phyloP scores from a whole-genome alignment of 1,140 invertebrate species.

The Steinernema khuongi region DNA sequence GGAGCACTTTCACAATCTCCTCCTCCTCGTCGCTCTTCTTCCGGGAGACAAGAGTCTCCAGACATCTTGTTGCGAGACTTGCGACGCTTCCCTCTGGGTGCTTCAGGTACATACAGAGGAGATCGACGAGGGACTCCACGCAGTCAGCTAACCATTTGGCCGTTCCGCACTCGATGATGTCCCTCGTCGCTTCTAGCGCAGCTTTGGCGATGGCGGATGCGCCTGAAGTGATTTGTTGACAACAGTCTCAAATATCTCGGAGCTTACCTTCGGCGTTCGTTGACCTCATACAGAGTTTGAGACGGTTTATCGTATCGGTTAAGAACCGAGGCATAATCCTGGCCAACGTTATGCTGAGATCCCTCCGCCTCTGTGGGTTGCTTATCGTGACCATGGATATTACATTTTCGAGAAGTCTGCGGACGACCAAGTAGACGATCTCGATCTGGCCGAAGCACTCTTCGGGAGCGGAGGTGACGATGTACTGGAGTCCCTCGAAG shows the following conservation, averaged over 20 bases:
- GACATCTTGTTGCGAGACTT: not conserved
- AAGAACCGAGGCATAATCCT: not conserved
- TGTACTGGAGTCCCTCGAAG: not conserved
- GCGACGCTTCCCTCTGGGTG: not conserved
- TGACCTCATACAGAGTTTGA: not conserved
- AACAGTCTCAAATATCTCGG: not conserved
- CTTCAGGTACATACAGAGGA: not conserved
- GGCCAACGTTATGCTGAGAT: not conserved
- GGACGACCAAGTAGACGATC: not conserved
- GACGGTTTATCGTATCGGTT: not conserved
- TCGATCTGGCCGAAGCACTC: not conserved
- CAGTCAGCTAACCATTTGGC: not conserved
- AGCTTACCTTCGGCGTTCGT: not conserved
- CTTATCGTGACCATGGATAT: not conserved
- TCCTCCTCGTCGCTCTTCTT: not conserved
- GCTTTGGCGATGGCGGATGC: not conserved
- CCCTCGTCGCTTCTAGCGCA: not conserved
- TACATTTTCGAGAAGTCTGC: not conserved
- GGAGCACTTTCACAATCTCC: not conserved
- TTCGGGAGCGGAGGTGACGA: not conserved
- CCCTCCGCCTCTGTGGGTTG: not conserved
- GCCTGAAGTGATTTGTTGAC: not conserved
- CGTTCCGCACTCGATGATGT: not conserved
- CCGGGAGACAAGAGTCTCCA: not conserved
- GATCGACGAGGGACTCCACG: not conserved